Evolutionary conservation across 2,113 vertebrate genomes (phyloP).

Genomic region (Sturnira hondurensis): DNA sequence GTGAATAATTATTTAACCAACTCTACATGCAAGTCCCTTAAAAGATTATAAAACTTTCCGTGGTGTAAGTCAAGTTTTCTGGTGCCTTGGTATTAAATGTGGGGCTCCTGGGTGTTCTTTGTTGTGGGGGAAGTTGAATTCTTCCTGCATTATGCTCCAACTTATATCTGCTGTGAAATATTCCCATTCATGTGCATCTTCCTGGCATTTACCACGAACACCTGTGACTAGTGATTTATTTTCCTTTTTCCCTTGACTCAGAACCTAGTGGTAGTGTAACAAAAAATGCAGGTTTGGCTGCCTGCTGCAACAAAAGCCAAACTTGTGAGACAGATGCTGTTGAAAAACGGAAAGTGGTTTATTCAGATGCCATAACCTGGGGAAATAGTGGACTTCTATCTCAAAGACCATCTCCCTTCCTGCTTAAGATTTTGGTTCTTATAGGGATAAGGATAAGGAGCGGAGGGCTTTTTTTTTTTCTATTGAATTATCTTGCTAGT

Average conservation of each 20-base stretch:
- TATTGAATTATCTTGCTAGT: too few species aligned
- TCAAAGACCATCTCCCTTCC: too few species aligned
- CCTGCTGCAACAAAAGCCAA: too few species aligned
- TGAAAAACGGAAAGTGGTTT: too few species aligned
- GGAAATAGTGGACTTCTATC: too few species aligned
- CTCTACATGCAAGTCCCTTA: background rate
- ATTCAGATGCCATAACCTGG: too few species aligned
- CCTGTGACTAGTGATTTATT: background rate
- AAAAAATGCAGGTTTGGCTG: too few species aligned
- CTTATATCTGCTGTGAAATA: background rate
- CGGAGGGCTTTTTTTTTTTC: too few species aligned
- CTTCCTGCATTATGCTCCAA: background rate
- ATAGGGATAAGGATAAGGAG: too few species aligned
- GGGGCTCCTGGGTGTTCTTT: background rate
- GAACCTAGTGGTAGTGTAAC: background rate
- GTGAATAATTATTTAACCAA: background rate
- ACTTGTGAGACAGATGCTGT: too few species aligned
- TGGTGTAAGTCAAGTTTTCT: background rate
- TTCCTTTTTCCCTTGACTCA: background rate
- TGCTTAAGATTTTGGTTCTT: too few species aligned
- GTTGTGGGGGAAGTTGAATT: background rate
- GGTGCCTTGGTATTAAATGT: background rate
- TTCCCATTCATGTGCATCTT: background rate
- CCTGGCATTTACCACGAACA: background rate
- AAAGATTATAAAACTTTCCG: background rate